Evolutionary conservation across 1,140 invertebrate genomes (phyloP), one percentile per base, ranked within the genome.

Genomic region (Bombus breviceps): DNA sequence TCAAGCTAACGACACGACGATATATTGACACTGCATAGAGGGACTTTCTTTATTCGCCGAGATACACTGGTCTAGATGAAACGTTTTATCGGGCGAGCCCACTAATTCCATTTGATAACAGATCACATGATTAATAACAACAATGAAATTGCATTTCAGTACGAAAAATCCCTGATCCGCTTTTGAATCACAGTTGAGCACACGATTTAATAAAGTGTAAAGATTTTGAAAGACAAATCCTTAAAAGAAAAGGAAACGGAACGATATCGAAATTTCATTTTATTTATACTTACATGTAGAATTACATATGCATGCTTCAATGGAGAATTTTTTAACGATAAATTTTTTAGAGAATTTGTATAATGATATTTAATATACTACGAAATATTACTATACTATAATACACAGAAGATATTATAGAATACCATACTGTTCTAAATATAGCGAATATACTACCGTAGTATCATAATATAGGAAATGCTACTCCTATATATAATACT

Each of bases 81-180:
- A 73, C 59, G 10, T 72, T 82, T 82, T 82, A 82, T 82, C 57
- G 39, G 15, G 28, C n/a, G 34, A 59, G 25, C 18, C 13, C 22
- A 9, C 1, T 64, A 74, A 83, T 83, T 62, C 39, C 39, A 22
- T 9, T 43, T 53, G 81, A 83, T 83, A 83, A 83, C 81, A 9
- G 18, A 37, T 83, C 57, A 83, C 59, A 83, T 83, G 81, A 75
- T 47, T 34, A 83, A 25, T 83, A 32, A 47, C 13, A 34, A 62
- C 80, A 47, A 28, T 82, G 10, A 41, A 12, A 34, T 12, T 41
- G 37, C 39, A 39, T 34, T 71, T 59, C 41, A 12, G 12, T 73
- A 34, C 6, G 25, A 18, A 34, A 37, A 13, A 62, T 62, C 37
- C n/a, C 13, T 12, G 2, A 3, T 34, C 3, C 25, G 22, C 25